Percentiles rank a stretch among this genome's conserved stretches.
Conservation (phyloP, 2,113 vertebrate species). For the Gymnogyps californianus region DNA sequence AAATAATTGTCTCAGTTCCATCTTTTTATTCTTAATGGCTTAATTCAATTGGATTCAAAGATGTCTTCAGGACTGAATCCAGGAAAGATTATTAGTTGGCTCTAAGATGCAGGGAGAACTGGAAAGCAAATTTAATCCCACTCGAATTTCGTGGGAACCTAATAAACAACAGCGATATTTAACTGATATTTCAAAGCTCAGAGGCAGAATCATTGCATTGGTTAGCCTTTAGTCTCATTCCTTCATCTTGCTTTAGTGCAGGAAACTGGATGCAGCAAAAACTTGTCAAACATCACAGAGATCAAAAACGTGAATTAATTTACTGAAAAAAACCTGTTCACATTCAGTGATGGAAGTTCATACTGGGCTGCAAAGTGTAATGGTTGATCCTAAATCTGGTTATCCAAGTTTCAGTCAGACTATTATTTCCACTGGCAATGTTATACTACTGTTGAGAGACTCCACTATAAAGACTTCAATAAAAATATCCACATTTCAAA, state of each 20-base stretch:
- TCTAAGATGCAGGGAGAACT: neutral
- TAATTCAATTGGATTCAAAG: neutral
- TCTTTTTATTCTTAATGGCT: neutral
- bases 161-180: conserved; percentile 39
- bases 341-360: neutral
- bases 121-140: conserved; percentile 24
- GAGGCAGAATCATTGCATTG: conserved; percentile 1
- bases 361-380: neutral
- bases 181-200: conserved; percentile 39
- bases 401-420: neutral
- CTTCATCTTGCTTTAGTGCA: neutral
- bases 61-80: neutral
- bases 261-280: neutral
- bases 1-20: neutral
- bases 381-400: neutral
- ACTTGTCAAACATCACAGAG: neutral
- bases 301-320: neutral
- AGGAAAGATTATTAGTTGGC: neutral
- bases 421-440: neutral
- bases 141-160: neutral
- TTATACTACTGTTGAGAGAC: neutral
- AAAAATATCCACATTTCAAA: neutral
- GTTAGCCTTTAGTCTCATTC: neutral
- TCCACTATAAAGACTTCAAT: neutral
- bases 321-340: neutral